Evolutionary conservation across 2,797 vertebrate species (phyloP), one percentile per base, ranked within the genome.

Genomic region (Loris lydekkerianus): DNA sequence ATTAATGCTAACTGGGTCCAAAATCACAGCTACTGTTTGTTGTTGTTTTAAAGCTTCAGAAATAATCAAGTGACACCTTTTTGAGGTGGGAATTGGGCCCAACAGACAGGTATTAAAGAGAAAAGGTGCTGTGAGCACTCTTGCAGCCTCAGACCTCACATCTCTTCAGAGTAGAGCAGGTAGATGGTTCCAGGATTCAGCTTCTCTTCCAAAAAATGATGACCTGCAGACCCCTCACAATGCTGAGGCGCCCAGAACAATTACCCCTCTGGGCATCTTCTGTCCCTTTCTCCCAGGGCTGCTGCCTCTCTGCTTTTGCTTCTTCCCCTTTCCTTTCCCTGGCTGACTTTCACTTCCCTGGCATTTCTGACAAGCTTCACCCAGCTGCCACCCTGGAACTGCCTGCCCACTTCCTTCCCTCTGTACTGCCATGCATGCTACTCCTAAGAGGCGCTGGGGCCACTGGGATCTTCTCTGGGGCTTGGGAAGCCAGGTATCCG

Each of bases 321-420:
- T 61, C 95, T 95, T 96, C 92, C 92, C 65, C 69, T 73, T 91
- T 93, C 86, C 93, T 72, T 89, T 14, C 43, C 27, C 29, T 9
- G 43, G 40, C 65, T 69, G 58, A 94, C 93, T 94, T 92, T 95
- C 82, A 77, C 72, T 93, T 93, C 89, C 83, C 75, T 10, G 27
- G 65, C 86, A 63, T 70, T 94, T 65, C 81, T 61, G 49, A 88
- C 43, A 56, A 46, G 40, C 87, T 91, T 89, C 61, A 81, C 31
- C 67, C 69, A 92, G 91, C 84, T 89, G 93, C 91, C 75, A 77
- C 77, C 86, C 67, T 65, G 61, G 40, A 78, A 70, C 58, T 92
- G 67, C 73, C 25, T 23, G 76, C 37, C 43, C 27, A 1, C n/a
- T 76, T 80, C 87, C 76, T 94, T 73, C n/a, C n/a, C 76, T 10